Percentiles rank a stretch among this genome's conserved stretches.
phyloP scores from a whole-genome alignment of 2,888 invertebrate genomes.

The Dione juno region DNA sequence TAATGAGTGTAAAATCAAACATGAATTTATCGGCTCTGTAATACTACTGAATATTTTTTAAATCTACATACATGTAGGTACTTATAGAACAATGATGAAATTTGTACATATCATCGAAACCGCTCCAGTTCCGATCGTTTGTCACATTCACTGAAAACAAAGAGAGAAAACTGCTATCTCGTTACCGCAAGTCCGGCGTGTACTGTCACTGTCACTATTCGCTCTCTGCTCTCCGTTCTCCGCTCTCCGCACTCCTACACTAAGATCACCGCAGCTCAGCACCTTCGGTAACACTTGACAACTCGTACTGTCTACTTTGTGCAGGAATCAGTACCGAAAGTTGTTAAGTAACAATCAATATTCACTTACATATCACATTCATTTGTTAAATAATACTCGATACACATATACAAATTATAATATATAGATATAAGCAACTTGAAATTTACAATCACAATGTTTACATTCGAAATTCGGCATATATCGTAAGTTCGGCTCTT shows the following conservation, averaged over 20 bases:
- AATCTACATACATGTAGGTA: conserved; percentile 44
- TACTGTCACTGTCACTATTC: conserved; percentile 54
- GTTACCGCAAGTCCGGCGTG: conserved; percentile 41
- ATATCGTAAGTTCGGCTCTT: conserved; percentile 73
- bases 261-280: conserved; percentile 72
- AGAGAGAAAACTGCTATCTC: conserved; percentile 44
- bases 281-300: conserved; percentile 71
- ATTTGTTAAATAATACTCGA: conserved; percentile 66
- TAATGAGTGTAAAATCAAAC: conserved; percentile 60
- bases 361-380: conserved; percentile 78
- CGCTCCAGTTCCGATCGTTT: conserved; percentile 42
- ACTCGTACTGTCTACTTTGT: conserved; percentile 59
- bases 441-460: conserved; percentile 71
- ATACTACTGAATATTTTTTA: conserved; percentile 47
- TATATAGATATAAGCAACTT: conserved; percentile 69
- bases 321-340: conserved; percentile 57
- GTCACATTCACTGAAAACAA: conserved; percentile 44
- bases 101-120: conserved; percentile 50
- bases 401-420: conserved; percentile 55
- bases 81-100: conserved; percentile 47
- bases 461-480: conserved; percentile 72
- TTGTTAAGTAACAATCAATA: conserved; percentile 66
- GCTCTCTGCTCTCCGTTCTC: conserved; percentile 52
- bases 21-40: conserved; percentile 54
- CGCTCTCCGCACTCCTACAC: conserved; percentile 51